Evolutionary conservation across 2,888 invertebrate species (phyloP).

Genomic region (Chaetogeoica ovagalla): DNA sequence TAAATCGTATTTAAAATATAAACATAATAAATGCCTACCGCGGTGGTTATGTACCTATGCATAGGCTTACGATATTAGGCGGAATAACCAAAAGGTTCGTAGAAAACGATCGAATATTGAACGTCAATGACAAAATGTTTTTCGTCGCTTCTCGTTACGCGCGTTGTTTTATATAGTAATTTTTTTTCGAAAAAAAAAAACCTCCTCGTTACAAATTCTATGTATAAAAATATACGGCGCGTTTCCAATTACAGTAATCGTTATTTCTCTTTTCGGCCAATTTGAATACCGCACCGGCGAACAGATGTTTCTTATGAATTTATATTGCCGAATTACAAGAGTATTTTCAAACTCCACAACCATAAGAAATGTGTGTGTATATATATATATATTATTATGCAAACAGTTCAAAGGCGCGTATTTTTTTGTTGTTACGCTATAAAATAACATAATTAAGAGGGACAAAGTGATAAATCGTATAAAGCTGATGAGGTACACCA

Average conservation of each 20-base stretch:
- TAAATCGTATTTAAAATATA: too few relatives aligned
- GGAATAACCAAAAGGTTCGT: too few relatives aligned
- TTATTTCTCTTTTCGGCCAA: neutral
- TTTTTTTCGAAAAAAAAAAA: neutral
- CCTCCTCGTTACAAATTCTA: neutral
- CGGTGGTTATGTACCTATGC: too few relatives aligned
- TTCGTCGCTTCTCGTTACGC: too few relatives aligned
- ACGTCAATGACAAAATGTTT: too few relatives aligned
- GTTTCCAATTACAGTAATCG: constrained; percentile 30
- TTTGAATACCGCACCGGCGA: constrained; percentile 24
- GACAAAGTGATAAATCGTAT: too few relatives aligned
- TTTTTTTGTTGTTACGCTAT: neutral
- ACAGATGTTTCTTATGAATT: constrained; percentile 43
- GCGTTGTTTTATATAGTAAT: too few relatives aligned
- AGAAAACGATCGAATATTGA: too few relatives aligned
- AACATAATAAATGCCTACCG: too few relatives aligned
- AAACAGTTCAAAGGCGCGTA: neutral
- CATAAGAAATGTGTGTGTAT: neutral
- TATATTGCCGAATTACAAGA: constrained; percentile 36
- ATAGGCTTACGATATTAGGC: too few relatives aligned
- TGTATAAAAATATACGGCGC: neutral
- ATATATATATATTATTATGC: neutral
- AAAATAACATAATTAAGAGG: too few relatives aligned
- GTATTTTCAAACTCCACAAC: neutral
- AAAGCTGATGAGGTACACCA: too few relatives aligned